Evolutionary conservation across 2,888 invertebrate species (phyloP).

Genomic region (Apocheima hispidaria): DNA sequence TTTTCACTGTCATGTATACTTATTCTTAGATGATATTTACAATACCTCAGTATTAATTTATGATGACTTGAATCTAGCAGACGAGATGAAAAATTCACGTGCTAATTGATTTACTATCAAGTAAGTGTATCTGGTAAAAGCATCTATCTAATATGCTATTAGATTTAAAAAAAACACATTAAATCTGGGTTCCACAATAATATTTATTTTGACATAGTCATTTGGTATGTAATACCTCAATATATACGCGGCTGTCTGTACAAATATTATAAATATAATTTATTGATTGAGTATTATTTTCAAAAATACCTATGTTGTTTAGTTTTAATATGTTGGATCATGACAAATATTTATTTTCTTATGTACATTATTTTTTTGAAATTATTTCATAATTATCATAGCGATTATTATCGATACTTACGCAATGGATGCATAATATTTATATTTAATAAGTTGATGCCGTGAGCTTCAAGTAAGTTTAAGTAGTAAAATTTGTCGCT

Average conservation of each 20-base stretch:
- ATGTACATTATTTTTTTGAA: slow-evolving; percentile 52
- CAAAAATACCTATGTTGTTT: slow-evolving; percentile 63
- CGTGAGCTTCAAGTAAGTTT: slow-evolving; percentile 29
- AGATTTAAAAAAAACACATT: too few relatives aligned
- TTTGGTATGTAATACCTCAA: slow-evolving; percentile 67
- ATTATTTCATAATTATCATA: slow-evolving; percentile 45
- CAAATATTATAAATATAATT: slow-evolving; percentile 62
- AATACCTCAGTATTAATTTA: slow-evolving; percentile 60
- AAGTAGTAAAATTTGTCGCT: slow-evolving; percentile 45
- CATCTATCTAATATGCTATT: too few relatives aligned
- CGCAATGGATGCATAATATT: slow-evolving; percentile 66
- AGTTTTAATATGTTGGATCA: slow-evolving; percentile 75
- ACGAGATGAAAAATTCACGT: neutral
- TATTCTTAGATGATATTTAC: slow-evolving; percentile 37
- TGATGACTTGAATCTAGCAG: slow-evolving; percentile 28
- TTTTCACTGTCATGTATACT: slow-evolving; percentile 3
- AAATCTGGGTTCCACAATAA: slow-evolving; percentile 9
- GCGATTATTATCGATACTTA: slow-evolving; percentile 35
- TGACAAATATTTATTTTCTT: slow-evolving; percentile 82
- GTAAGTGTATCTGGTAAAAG: neutral
- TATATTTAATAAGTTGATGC: slow-evolving; percentile 42
- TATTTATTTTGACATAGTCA: slow-evolving; percentile 54
- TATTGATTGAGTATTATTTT: slow-evolving; percentile 75
- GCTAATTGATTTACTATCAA: neutral
- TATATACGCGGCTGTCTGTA: slow-evolving; percentile 72